Evolutionary conservation across 2,888 invertebrate species (phyloP).

Genomic region (Labia minor): DNA sequence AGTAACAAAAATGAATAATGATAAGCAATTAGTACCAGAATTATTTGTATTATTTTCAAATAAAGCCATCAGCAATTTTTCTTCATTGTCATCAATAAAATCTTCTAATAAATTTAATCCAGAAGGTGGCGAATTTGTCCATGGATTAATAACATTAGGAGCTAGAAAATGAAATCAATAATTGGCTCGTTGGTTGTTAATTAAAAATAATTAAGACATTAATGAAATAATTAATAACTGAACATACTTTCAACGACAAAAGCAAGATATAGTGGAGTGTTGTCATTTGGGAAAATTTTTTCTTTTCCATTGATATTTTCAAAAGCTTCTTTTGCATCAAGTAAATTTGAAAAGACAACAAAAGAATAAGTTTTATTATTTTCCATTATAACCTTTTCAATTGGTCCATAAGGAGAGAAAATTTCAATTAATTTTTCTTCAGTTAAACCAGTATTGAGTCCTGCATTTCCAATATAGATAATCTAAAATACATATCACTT

Average conservation of each 20-base stretch:
- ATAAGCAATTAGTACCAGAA: neutral
- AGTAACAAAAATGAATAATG: too few species aligned
- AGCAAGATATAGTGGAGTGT: conserved; percentile 53
- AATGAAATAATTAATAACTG: conserved; percentile 27
- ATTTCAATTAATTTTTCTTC: conserved; percentile 50
- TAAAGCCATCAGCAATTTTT: conserved; percentile 43
- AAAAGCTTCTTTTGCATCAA: conserved; percentile 47
- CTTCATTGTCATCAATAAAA: conserved; percentile 61
- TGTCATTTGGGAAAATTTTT: conserved; percentile 40
- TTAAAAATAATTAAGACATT: conserved; percentile 18
- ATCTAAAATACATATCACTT: too few species aligned
- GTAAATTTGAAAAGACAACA: conserved; percentile 45
- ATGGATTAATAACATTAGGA: conserved; percentile 31
- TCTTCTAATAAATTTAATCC: conserved; percentile 60
- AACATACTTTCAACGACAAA: conserved; percentile 49
- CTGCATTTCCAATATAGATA: conserved; percentile 73
- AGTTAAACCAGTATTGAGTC: conserved; percentile 66
- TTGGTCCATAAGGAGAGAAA: conserved; percentile 42
- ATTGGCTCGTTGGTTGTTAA: neutral
- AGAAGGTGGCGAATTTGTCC: conserved; percentile 39
- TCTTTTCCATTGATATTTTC: conserved; percentile 48
- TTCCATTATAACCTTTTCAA: conserved; percentile 55
- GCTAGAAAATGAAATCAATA: conserved; percentile 34
- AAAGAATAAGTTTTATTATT: conserved; percentile 75
- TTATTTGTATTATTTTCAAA: neutral